Conservation (phyloP, 2,888 invertebrate genomes). For the Labia minor region DNA sequence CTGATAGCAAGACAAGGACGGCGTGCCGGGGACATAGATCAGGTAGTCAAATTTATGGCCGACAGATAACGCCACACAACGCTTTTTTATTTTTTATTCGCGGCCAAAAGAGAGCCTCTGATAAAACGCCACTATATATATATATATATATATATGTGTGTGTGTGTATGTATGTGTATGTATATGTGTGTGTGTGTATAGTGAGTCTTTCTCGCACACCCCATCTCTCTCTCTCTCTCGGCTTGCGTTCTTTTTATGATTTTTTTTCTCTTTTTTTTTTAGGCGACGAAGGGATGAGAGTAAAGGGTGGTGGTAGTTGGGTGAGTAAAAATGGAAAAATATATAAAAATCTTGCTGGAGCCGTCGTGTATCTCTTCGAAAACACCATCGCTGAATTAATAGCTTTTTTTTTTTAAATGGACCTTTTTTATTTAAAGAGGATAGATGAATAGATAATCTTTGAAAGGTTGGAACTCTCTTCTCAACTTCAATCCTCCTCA, state of each 20-base stretch:
- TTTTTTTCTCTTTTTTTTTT: not conserved
- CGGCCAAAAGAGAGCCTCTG: slow-evolving; percentile 1
- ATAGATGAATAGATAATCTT: not conserved
- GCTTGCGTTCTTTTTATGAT: not conserved
- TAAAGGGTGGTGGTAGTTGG: too few relatives aligned
- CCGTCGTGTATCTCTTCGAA: slow-evolving; percentile 6
- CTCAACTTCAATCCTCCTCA: not conserved
- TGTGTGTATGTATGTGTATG: not conserved
- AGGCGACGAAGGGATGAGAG: too few relatives aligned
- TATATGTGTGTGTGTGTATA: not conserved
- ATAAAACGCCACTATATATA: not conserved
- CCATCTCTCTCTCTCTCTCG: not conserved
- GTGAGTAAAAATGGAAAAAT: not conserved
- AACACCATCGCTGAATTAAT: slow-evolving; percentile 1
- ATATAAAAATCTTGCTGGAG: not conserved
- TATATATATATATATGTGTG: not conserved
- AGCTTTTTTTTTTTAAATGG: slow-evolving; percentile 8
- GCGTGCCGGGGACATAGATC: not conserved
- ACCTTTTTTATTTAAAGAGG: not conserved
- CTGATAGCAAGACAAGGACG: slow-evolving; percentile 13
- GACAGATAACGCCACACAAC: slow-evolving; percentile 8
- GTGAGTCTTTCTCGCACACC: not conserved
- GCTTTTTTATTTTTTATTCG: slow-evolving; percentile 13
- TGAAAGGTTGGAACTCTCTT: not conserved
- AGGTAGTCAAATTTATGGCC: slow-evolving; percentile 13